Conservation (phyloP, 1,140 invertebrate genomes). For the Camponotus vicinus region DNA sequence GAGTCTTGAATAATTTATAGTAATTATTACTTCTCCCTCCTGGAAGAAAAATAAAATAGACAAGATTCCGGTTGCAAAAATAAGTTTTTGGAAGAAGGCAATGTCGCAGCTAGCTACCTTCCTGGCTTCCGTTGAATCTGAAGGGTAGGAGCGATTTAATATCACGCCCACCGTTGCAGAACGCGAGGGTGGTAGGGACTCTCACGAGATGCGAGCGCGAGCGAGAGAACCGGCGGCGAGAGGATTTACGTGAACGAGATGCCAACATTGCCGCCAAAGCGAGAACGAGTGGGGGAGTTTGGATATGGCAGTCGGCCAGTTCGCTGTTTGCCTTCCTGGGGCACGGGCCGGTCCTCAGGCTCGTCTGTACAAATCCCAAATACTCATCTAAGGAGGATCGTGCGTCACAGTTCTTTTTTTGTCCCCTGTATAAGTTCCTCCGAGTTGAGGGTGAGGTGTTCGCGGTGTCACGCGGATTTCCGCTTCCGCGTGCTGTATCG, state of each 20-base stretch:
- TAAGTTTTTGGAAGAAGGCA: constrained; percentile 8
- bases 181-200: constrained; percentile 58
- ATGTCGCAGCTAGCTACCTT: constrained; percentile 53
- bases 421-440: constrained; percentile 11
- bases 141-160: constrained; percentile 83
- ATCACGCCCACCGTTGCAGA: constrained; percentile 82
- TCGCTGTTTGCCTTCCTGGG: constrained; percentile 84
- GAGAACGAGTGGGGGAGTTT: constrained; percentile 78
- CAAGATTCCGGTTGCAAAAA: not conserved
- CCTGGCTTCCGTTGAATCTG: constrained; percentile 59
- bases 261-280: constrained; percentile 52
- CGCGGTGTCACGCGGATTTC: constrained; percentile 71
- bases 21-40: not conserved
- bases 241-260: constrained; percentile 42
- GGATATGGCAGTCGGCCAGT: constrained; percentile 85
- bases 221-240: constrained; percentile 48
- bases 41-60: not conserved
- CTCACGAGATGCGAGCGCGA: constrained; percentile 43
- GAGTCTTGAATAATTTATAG: not conserved
- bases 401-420: constrained; percentile 26
- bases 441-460: constrained; percentile 61
- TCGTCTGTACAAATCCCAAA: constrained; percentile 44
- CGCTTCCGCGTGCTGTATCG: constrained; percentile 72
- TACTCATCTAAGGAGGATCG: constrained; percentile 47
- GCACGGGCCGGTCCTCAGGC: constrained; percentile 80